A percentile compares a stretch with the other conserved stretches of the same genome.
Evolutionary conservation across 2,888 invertebrate species (phyloP).

Genomic region (Brenthis daphne): DNA sequence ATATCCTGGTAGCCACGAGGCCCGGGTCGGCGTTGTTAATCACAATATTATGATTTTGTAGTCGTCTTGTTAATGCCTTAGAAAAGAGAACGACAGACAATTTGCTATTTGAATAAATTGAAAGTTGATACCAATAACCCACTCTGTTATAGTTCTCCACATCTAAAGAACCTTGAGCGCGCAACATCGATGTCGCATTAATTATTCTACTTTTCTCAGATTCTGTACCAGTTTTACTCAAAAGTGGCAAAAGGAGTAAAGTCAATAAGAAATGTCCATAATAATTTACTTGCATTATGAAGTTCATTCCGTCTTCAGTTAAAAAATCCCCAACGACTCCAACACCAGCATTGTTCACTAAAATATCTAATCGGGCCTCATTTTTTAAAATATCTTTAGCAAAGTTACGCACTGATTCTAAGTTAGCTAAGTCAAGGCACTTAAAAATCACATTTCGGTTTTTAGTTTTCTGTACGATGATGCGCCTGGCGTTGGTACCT

Average conservation of each 20-base stretch:
- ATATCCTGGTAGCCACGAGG: slow-evolving; percentile 88
- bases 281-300: slow-evolving; percentile 95
- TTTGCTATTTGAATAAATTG: slow-evolving; percentile 83
- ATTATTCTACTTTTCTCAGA: slow-evolving; percentile 87
- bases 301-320: slow-evolving; percentile 90
- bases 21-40: slow-evolving; percentile 91
- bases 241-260: slow-evolving; percentile 89
- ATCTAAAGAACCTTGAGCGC: slow-evolving; percentile 84
- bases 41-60: slow-evolving; percentile 84
- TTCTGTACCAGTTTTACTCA: slow-evolving; percentile 77
- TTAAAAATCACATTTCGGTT: slow-evolving; percentile 85
- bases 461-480: slow-evolving; percentile 82
- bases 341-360: slow-evolving; percentile 94
- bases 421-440: slow-evolving; percentile 86
- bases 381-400: slow-evolving; percentile 36
- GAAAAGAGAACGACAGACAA: slow-evolving; percentile 88
- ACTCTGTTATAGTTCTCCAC: slow-evolving; percentile 84
- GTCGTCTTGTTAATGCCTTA: slow-evolving; percentile 84
- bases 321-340: slow-evolving; percentile 77
- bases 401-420: slow-evolving; percentile 55
- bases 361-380: slow-evolving; percentile 85
- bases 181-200: slow-evolving; percentile 87
- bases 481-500: slow-evolving; percentile 67
- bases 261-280: slow-evolving; percentile 95
- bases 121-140: slow-evolving; percentile 58